phyloP scores from a whole-genome alignment of 2,113 vertebrate species.

The Protomyctophum bolini region DNA sequence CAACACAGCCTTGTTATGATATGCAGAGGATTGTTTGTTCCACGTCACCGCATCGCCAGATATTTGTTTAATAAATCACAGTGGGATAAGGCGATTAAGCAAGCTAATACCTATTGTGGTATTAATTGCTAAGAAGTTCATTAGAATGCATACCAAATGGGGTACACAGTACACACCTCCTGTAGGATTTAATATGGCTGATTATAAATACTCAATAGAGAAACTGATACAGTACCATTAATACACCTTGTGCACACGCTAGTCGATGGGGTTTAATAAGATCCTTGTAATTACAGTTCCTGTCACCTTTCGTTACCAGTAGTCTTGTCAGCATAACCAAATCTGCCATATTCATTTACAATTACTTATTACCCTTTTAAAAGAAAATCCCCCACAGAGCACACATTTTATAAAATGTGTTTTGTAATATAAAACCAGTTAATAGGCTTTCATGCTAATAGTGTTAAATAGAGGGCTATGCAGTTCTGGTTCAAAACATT shows the following conservation, averaged over 20 bases:
- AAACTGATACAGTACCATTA: slow-evolving; percentile 52
- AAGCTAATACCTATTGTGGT: slow-evolving; percentile 71
- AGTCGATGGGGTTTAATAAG: slow-evolving; percentile 47
- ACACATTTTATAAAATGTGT: slow-evolving; percentile 29
- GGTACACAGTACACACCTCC: slow-evolving; percentile 36
- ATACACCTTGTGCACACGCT: slow-evolving; percentile 28
- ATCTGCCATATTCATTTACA: slow-evolving; percentile 45
- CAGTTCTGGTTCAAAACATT: slow-evolving; percentile 43
- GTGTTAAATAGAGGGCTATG: slow-evolving; percentile 61
- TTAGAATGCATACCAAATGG: slow-evolving; percentile 72
- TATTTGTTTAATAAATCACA: slow-evolving; percentile 73
- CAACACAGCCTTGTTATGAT: slow-evolving; percentile 49
- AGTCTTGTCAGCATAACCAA: slow-evolving; percentile 27
- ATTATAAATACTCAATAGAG: slow-evolving; percentile 69
- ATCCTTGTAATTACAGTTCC: slow-evolving; percentile 46
- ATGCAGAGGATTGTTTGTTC: slow-evolving; percentile 62
- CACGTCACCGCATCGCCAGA: slow-evolving; percentile 61
- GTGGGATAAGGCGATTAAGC: slow-evolving; percentile 71
- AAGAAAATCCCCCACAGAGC: slow-evolving; percentile 39
- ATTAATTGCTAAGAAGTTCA: slow-evolving; percentile 78
- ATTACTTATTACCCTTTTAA: slow-evolving; percentile 47
- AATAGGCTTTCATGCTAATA: slow-evolving; percentile 49
- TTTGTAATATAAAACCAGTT: slow-evolving; percentile 50
- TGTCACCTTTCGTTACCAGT: slow-evolving; percentile 51
- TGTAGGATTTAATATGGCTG: slow-evolving; percentile 63